Evolutionary conservation across 2,797 vertebrate genomes (phyloP).

Genomic region (Enteromius anoplus): DNA sequence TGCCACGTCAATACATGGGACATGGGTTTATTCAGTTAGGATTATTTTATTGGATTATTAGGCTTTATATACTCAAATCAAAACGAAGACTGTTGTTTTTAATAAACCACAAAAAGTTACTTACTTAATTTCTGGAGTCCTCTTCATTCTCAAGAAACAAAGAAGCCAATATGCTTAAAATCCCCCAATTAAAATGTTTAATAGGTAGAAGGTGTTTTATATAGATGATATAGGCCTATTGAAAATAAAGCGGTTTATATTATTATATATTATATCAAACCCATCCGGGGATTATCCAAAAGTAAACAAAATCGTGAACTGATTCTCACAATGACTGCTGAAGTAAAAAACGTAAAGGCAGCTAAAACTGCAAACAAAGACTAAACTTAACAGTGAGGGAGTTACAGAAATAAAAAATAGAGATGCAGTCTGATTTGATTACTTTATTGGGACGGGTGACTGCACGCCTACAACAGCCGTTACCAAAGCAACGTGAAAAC

Average conservation of each 20-base stretch:
- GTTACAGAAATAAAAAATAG: neutral
- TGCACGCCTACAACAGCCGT: neutral
- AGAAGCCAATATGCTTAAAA: neutral
- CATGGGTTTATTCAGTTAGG: conserved; percentile 1
- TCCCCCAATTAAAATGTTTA: neutral
- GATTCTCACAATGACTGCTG: neutral
- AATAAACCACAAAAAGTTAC: conserved; percentile 4
- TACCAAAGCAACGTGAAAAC: conserved; percentile 39
- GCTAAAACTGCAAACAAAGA: neutral
- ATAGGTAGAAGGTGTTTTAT: neutral
- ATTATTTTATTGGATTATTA: neutral
- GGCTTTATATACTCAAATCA: neutral
- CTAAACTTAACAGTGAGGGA: neutral
- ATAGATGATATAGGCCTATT: neutral
- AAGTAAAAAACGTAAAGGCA: neutral
- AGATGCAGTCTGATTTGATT: neutral
- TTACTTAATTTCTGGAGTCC: conserved; percentile 11
- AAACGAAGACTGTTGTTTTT: neutral
- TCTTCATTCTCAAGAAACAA: neutral
- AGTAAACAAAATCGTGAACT: neutral
- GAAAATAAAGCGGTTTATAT: neutral
- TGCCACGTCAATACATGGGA: neutral
- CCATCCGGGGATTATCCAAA: neutral
- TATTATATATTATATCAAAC: neutral
- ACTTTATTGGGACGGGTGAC: neutral